phyloP scores from a whole-genome alignment of 2,113 vertebrate species.

The Saccopteryx bilineata region DNA sequence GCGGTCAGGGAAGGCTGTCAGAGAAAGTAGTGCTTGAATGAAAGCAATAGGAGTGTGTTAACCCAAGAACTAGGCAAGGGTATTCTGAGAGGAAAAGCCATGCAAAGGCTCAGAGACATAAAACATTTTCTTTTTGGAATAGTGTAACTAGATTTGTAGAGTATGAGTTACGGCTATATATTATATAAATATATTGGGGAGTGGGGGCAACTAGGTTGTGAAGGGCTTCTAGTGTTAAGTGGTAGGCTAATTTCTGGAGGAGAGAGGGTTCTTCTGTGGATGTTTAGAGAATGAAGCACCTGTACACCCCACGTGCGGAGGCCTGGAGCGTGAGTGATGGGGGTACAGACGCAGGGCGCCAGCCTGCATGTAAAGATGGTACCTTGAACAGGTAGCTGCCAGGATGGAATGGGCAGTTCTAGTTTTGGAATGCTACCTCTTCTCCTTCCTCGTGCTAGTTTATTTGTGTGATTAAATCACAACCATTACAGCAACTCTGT shows the following conservation, averaged over 20 bases:
- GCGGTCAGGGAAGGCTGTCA: not conserved
- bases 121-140: not conserved
- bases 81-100: not conserved
- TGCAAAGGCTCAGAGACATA: not conserved
- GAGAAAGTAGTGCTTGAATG: not conserved
- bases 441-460: not conserved
- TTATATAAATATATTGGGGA: no score
- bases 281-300: not conserved
- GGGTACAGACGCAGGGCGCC: not conserved
- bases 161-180: not conserved
- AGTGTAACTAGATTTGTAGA: not conserved
- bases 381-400: not conserved
- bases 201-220: not conserved
- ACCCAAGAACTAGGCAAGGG: not conserved
- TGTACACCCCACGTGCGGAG: rapidly evolving
- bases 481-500: not conserved
- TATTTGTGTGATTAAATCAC: not conserved
- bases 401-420: no score
- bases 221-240: not conserved
- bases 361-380: not conserved
- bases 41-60: not conserved
- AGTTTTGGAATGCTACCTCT: not conserved
- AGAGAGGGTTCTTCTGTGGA: not conserved
- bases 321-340: not conserved
- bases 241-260: not conserved